Evolutionary conservation across 2,888 invertebrate species (phyloP).

Genomic region (Heliconius ethilla): DNA sequence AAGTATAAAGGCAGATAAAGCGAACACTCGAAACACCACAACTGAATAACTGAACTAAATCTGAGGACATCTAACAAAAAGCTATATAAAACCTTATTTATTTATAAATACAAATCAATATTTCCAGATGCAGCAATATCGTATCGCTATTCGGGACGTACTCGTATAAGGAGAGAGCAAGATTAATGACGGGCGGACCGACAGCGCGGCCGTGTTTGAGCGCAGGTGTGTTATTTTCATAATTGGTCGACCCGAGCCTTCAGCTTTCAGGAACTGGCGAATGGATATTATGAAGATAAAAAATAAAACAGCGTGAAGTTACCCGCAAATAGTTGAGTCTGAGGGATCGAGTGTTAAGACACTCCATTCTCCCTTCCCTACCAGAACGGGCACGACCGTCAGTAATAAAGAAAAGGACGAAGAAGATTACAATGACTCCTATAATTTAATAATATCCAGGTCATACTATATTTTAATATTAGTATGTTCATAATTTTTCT

Average conservation of each 20-base stretch:
- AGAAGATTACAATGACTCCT: too few relatives aligned
- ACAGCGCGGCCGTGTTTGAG: conserved; percentile 78
- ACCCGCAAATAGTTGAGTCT: too few relatives aligned
- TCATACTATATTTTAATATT: too few relatives aligned
- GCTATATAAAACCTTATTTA: conserved; percentile 33
- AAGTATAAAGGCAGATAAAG: too few relatives aligned
- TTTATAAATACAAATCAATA: conserved; percentile 48
- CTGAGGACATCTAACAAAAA: conserved; percentile 9
- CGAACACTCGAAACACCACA: too few relatives aligned
- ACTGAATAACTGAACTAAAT: not conserved
- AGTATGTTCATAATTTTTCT: too few relatives aligned
- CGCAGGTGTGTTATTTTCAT: conserved; percentile 82
- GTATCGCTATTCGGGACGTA: conserved; percentile 64
- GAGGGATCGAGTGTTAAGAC: too few relatives aligned
- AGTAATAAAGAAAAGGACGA: too few relatives aligned
- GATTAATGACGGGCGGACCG: conserved; percentile 74
- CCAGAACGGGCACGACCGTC: too few relatives aligned
- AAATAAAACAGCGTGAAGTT: too few relatives aligned
- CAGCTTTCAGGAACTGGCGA: conserved; percentile 63
- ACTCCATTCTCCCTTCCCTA: too few relatives aligned
- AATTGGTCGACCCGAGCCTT: conserved; percentile 75
- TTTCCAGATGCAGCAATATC: conserved; percentile 58
- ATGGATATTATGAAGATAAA: conserved; percentile 13
- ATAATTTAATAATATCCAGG: too few relatives aligned
- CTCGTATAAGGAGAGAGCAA: conserved; percentile 71